Conservation (phyloP, 2,113 vertebrate species). For the Strigops habroptila region DNA sequence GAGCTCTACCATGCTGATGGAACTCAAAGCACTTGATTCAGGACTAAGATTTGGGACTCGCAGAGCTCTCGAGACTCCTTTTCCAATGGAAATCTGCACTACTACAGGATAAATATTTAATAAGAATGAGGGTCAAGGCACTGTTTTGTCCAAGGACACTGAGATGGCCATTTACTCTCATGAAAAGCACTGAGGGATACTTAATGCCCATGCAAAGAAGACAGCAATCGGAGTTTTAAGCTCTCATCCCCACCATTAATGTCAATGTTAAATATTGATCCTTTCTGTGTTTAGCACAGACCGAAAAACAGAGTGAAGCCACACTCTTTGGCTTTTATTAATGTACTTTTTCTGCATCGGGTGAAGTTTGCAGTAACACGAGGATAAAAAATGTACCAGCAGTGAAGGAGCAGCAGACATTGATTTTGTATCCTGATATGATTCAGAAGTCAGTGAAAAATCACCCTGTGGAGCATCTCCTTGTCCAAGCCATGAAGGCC, state of each 20-base stretch:
- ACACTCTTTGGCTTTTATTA: constrained; percentile 31
- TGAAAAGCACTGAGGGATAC: constrained; percentile 17
- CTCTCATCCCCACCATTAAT: constrained; percentile 32
- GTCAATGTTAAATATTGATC: constrained; percentile 54
- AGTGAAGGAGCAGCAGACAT: neutral
- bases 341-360: neutral
- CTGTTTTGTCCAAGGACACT: neutral
- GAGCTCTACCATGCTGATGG: neutral
- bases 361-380: neutral
- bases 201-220: constrained; percentile 37
- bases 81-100: neutral
- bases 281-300: constrained; percentile 31
- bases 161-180: neutral
- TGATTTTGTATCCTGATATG: constrained; percentile 25
- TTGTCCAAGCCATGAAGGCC: fast-evolving
- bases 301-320: neutral
- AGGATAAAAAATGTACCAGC: neutral
- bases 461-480: neutral
- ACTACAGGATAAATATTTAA: constrained; percentile 32
- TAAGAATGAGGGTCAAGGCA: constrained; percentile 14
- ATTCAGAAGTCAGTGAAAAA: constrained; percentile 20
- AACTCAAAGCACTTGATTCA: neutral
- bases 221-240: neutral
- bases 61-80: neutral
- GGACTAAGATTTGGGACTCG: neutral